Base-by-base conservation (phyloP, 2,113 vertebrate species). In the Sander vitreus region DNA sequence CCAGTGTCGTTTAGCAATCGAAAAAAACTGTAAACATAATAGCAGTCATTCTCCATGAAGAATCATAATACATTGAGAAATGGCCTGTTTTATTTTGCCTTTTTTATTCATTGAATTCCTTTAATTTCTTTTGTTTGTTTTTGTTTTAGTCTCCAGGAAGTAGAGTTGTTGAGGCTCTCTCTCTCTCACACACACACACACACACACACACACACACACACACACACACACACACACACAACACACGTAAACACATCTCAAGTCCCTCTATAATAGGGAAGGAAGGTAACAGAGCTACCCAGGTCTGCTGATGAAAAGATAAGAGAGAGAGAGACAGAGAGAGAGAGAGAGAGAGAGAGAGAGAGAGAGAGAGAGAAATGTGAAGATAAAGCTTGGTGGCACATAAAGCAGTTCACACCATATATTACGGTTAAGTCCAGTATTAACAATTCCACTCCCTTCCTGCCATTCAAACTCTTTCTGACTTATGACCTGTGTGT, bases 391-490 rank as follows among this genome's bases (percentile, higher is more conserved):
- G 63, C 43, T 76, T 15, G 18, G 81, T 85, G 78, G 74, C 67
- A 81, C 47, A 77, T 69, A 85, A 79, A 78, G 77, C 48, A 77
- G 83, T 89, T 91, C 88, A 92, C 88, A 92, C 84, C 81, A 85
- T 93, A 85, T 88, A 90, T 91, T 92, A 89, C 74, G 64, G 73
- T 85, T 16, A 77, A 84, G 78, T 81, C 83, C 73, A 79, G 68
- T 67, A 75, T 84, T 81, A 93, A 91, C 88, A 86, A 68, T 62
- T 77, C 76, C 79, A 76, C 90, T 88, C 92, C 90, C 90, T 93
- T 93, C 92, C 90, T 91, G 83, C 86, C 68, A 92, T 92, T 93
- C 86, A 93, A 87, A 86, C 21, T 50, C 48, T 73, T 75, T 82
- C 79, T 89, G 85, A 89, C 80, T 83, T 86, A 76, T 87, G 84